Evolutionary conservation across 2,888 invertebrate species (phyloP), one percentile per base, ranked within the genome.

Genomic region (Agrypnus murinus): DNA sequence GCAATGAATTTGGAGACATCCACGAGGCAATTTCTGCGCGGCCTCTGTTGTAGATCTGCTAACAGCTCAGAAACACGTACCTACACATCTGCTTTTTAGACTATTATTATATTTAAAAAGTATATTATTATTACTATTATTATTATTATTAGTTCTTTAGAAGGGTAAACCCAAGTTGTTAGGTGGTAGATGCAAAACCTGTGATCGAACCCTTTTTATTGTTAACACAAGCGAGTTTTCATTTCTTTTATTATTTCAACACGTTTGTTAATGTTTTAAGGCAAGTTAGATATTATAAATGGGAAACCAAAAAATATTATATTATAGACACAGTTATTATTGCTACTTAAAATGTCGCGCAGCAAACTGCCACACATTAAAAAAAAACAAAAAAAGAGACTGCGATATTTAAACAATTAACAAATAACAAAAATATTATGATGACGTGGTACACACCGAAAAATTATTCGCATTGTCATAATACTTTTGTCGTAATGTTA

Each of bases 1-100:
- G 91, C 96, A 96, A 95, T 96, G 95, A 95, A 84, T 83, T 81
- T 78, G 89, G 82, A 81, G 83, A 83, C 81, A 84, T 80, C 83
- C 81, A 81, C 82, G 80, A 80, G 84, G 84, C 84, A 82, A 80
- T 81, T 81, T 81, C 84, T 84, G 84, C 84, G 83, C 80, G 83
- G 82, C 82, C 77, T 78, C 80, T 72, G 57, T 59, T 43, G 34
- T 65, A 48, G 57, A 67, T 60, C 73, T 50, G 48, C 68, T 63
- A 71, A 75, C 71, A 72, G 62, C 72, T 75, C 76, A 76, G 73
- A 75, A 74, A 75, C 25, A 74, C 46, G 59, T 72, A 70, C 65
- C 65, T 68, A 68, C 71, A 68, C 71, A 68, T 68, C 67, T 55
- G 65, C 68, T 72, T 67, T 72, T 67, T 72, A 72, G 65, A 68